Base-by-base conservation (phyloP, 2,797 vertebrate species). In the Enteromius anoplus region DNA sequence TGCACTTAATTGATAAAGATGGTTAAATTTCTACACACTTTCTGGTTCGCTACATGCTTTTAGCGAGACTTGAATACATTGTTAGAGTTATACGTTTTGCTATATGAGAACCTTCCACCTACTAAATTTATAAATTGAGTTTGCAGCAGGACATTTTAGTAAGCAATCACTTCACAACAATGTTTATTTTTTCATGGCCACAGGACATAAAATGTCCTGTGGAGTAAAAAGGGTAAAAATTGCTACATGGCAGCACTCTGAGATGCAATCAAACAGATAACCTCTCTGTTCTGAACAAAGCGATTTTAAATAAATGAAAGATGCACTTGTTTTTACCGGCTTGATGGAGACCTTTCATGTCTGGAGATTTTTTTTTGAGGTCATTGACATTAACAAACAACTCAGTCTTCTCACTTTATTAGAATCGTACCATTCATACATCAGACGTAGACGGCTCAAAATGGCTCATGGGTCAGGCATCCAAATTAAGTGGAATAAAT, bases 241-340 rank as follows among this genome's bases (percentile, higher is more conserved):
- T 77, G 71, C 72, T 80, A 80, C 53, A 66, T 8, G 23, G 71
- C 78, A 70, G 60, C 78, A 60, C 51, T 58, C 66, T 62, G 66
- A 26, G 69, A 80, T 72, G 29, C 71, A 86, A 86, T 84, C 84
- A 87, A 85, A 87, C 53, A 47, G 65, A 85, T 66, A 85, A 34
- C 29, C 21, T 76, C 62, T 71, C 55, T 47, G 68, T 80, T 85
- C 81, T 84, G 71, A 89, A 85, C 75, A 78, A 78, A 70, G 60
- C 81, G 81, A 83, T 19, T 66, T 73, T 80, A 79, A 84, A 85
- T 76, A 75, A 87, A 87, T 87, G 75, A 85, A 85, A 86, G 80
- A 82, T 40, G 23, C 29, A 37, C 29, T 76, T 37, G 53, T 66
- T 85, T 84, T 72, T 9, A 53, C 69, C 58, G 23, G 55, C 68